Conservation (phyloP, 2,888 invertebrate genomes). For the Sarcophaga rosellei region DNA sequence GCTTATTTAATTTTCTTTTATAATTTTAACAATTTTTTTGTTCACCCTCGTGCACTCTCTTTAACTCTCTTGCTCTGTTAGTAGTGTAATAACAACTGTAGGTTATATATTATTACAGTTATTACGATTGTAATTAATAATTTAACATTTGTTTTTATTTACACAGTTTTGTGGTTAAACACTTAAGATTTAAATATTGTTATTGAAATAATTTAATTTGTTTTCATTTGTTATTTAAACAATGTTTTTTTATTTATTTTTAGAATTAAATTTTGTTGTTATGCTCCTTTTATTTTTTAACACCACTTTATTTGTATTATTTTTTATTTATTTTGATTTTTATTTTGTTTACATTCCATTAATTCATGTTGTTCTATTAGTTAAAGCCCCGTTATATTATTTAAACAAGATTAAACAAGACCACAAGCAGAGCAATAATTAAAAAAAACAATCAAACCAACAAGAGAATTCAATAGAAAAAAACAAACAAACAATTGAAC, state of each 20-base stretch:
- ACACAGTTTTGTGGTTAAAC: too few relatives aligned
- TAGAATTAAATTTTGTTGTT: not conserved
- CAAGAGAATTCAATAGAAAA: not conserved
- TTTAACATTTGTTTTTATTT: too few relatives aligned
- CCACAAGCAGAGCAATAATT: too few relatives aligned
- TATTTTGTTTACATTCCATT: constrained; percentile 11
- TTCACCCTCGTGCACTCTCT: too few relatives aligned
- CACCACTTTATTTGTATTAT: not conserved
- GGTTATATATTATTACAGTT: too few relatives aligned
- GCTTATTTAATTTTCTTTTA: too few relatives aligned
- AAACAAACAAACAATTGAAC: constrained; percentile 22
- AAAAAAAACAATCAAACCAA: constrained; percentile 1
- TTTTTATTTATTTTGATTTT: constrained; percentile 7
- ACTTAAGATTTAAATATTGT: not conserved
- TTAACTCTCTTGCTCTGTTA: too few relatives aligned
- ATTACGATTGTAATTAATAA: too few relatives aligned
- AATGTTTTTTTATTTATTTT: not conserved
- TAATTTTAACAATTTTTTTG: too few relatives aligned
- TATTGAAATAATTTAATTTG: not conserved
- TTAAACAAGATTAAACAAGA: constrained; percentile 18
- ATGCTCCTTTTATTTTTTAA: not conserved
- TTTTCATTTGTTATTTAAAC: not conserved
- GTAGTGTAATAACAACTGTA: too few relatives aligned
- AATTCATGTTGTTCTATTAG: not conserved
- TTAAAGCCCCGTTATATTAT: too few relatives aligned